Percentiles rank a stretch among this genome's conserved stretches.
Evolutionary conservation across 2,888 invertebrate genomes (phyloP).

Genomic region (Lasioglossum lativentre): DNA sequence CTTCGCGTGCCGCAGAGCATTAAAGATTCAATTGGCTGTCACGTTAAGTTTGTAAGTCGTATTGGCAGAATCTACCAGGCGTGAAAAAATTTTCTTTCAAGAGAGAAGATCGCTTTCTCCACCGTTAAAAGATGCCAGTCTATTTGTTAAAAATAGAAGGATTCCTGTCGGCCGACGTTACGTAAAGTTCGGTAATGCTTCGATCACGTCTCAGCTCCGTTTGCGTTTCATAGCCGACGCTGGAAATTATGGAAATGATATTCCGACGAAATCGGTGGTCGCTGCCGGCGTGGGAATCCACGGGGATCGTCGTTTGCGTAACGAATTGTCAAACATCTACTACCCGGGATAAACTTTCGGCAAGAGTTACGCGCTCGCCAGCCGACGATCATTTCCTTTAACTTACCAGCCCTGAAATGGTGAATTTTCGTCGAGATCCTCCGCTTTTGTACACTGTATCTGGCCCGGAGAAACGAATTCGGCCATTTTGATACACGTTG

Average conservation of each 20-base stretch:
- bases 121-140: background rate
- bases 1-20: background rate
- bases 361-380: conserved; percentile 18
- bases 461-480: background rate
- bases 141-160: background rate
- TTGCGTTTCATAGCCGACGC: conserved; percentile 22
- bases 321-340: conserved; percentile 43
- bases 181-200: conserved; percentile 27
- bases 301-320: conserved; percentile 36
- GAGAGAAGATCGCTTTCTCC: too few species aligned
- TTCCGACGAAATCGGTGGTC: conserved; percentile 36
- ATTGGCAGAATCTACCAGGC: background rate
- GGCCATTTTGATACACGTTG: background rate
- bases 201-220: conserved; percentile 30
- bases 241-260: conserved; percentile 53
- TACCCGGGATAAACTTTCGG: conserved; percentile 22
- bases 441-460: too few species aligned
- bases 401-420: background rate
- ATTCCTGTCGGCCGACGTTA: conserved; percentile 4
- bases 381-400: conserved; percentile 17
- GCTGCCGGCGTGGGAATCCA: conserved; percentile 23
- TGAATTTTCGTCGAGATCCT: conserved; percentile 32
- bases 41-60: background rate
- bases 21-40: conserved; percentile 9
- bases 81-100: background rate